Evolutionary conservation across 2,888 invertebrate species (phyloP).

Genomic region (Conops quadrifasciatus): DNA sequence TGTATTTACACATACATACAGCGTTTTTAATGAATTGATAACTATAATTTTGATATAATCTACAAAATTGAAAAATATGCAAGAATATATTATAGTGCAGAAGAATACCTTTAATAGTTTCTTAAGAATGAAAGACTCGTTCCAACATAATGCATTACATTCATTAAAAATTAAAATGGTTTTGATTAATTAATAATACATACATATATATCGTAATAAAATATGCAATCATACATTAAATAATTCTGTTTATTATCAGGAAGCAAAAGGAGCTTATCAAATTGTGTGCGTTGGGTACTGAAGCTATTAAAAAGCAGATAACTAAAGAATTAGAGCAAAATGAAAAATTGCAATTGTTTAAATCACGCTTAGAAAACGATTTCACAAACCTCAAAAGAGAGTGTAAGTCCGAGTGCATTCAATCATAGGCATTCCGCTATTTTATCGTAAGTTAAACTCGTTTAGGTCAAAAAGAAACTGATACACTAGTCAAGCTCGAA

Average conservation of each 20-base stretch:
- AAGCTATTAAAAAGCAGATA: conserved; percentile 73
- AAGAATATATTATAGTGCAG: too few relatives aligned
- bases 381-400: conserved; percentile 56
- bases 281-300: conserved; percentile 69
- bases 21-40: too few relatives aligned
- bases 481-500: conserved; percentile 68
- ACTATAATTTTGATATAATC: too few relatives aligned
- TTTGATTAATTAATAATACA: too few relatives aligned
- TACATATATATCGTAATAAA: too few relatives aligned
- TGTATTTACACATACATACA: too few relatives aligned
- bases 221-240: too few relatives aligned
- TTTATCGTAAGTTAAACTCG: background rate
- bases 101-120: too few relatives aligned
- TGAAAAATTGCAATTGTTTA: conserved; percentile 71
- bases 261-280: conserved; percentile 70
- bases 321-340: conserved; percentile 74
- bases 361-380: conserved; percentile 70
- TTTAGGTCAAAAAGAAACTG: conserved; percentile 68
- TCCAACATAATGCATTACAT: too few relatives aligned
- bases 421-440: background rate
- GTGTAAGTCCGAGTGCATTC: conserved; percentile 49
- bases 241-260: conserved; percentile 65
- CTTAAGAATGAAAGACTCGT: too few relatives aligned
- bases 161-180: too few relatives aligned
- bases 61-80: too few relatives aligned